A percentile compares a stretch with the other conserved stretches of the same genome.
phyloP scores from a whole-genome alignment of 2,797 vertebrate genomes.

The Chloroceryle amazona region DNA sequence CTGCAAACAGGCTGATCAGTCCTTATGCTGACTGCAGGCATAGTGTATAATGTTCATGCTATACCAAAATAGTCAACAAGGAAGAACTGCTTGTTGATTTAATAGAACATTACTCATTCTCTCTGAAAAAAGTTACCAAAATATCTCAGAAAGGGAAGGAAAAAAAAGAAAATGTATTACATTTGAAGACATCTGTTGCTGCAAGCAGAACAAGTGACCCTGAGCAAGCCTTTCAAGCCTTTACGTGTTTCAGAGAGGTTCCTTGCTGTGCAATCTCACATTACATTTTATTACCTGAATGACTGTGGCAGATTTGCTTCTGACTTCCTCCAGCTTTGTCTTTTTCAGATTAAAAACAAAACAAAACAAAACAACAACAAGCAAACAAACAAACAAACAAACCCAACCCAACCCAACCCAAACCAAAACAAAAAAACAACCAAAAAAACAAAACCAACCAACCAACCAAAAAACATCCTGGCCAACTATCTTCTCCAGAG shows the following conservation, averaged over 20 bases:
- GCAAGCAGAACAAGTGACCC: neutral
- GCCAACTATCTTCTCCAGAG: constrained; percentile 84
- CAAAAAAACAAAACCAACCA: too few species aligned
- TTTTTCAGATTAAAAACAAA: constrained; percentile 64
- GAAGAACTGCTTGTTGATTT: neutral
- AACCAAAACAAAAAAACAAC: too few species aligned
- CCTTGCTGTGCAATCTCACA: neutral
- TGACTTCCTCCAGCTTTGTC: constrained; percentile 73
- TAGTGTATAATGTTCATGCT: neutral
- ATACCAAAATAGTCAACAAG: neutral
- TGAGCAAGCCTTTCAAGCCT: neutral
- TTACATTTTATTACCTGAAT: constrained; percentile 86
- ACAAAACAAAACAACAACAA: too few species aligned
- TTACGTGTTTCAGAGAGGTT: neutral
- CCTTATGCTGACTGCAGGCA: neutral
- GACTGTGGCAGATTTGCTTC: constrained; percentile 80
- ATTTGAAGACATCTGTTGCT: neutral
- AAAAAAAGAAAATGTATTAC: neutral
- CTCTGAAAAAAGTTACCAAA: neutral
- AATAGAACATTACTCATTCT: neutral
- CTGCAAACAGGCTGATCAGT: neutral
- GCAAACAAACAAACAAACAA: constrained; percentile 62
- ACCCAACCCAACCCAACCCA: too few species aligned
- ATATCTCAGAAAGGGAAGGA: neutral
- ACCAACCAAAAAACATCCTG: neutral